These are phyloP conservation scores for Ariopsis seemanni DNA, from an alignment of 2,113 vertebrate species.

Conservation along the genomic window DNA sequence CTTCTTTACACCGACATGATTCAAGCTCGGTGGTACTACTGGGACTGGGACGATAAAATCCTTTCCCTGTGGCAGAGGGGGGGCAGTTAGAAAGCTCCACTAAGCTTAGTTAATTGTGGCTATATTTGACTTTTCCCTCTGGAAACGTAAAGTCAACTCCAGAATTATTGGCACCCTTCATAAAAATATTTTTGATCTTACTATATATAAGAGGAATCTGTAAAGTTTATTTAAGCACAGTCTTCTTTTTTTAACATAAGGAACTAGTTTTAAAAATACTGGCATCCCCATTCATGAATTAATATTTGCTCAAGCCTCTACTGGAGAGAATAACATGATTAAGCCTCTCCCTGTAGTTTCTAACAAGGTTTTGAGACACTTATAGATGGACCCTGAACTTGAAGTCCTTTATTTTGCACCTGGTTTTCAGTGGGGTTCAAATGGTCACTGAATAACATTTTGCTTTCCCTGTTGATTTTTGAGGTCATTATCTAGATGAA, in stretches of 20 bases:
- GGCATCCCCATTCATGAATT: background rate
- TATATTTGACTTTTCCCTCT: background rate
- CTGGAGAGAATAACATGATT: background rate
- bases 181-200: background rate
- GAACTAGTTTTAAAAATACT: background rate
- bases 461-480: background rate
- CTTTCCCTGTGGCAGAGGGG: slow-evolving; percentile 73
- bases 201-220: background rate
- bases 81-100: background rate
- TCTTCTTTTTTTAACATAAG: background rate
- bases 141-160: background rate
- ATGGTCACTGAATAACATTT: background rate
- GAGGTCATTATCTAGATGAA: background rate
- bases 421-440: background rate
- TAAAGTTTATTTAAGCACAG: background rate
- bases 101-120: background rate
- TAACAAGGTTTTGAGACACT: background rate
- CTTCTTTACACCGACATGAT: slow-evolving; percentile 78
- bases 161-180: background rate
- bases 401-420: background rate
- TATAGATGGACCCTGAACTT: background rate
- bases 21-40: slow-evolving; percentile 74
- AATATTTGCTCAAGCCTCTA: background rate
- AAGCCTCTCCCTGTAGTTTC: background rate
- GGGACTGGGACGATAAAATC: slow-evolving; percentile 69